Percentiles rank a stretch among this genome's conserved stretches.
Evolutionary conservation across 2,113 vertebrate species (phyloP).

Genomic region (Cottus gobio): DNA sequence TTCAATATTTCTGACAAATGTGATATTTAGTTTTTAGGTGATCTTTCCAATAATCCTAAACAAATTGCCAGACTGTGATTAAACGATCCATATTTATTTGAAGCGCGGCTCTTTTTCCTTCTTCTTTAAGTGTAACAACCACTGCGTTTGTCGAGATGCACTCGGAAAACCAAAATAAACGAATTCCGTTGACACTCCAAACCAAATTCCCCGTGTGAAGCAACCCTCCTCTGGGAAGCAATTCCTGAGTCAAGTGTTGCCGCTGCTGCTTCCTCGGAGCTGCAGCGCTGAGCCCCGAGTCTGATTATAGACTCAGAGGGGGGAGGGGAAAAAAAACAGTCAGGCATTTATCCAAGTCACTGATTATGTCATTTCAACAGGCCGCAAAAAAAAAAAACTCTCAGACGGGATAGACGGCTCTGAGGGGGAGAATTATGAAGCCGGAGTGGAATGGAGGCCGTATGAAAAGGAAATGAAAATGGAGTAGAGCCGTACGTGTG

Average conservation of each 20-base stretch:
- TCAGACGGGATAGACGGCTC: slow-evolving; percentile 72
- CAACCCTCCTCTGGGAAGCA: slow-evolving; percentile 49
- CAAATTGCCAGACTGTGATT: background rate
- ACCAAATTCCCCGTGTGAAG: slow-evolving; percentile 58
- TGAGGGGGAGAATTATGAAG: slow-evolving; percentile 83
- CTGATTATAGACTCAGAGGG: slow-evolving; percentile 81
- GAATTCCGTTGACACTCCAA: slow-evolving; percentile 37
- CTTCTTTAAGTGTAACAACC: background rate
- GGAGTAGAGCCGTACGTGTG: slow-evolving; percentile 84
- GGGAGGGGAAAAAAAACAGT: slow-evolving; percentile 82
- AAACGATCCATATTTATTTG: background rate
- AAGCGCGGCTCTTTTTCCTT: background rate
- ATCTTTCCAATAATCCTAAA: background rate
- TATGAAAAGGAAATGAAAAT: slow-evolving; percentile 84
- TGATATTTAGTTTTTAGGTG: background rate
- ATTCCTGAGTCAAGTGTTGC: slow-evolving; percentile 71
- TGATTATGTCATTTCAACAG: slow-evolving; percentile 87
- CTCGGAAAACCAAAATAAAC: slow-evolving; percentile 26
- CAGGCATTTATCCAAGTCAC: slow-evolving; percentile 85
- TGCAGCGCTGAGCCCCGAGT: slow-evolving; percentile 66
- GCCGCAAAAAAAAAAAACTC: slow-evolving; percentile 82
- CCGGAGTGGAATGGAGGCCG: slow-evolving; percentile 77
- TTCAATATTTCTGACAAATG: background rate
- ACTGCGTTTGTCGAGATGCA: slow-evolving; percentile 23
- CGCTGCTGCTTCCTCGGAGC: slow-evolving; percentile 63